Evolutionary conservation across 2,797 vertebrate species (phyloP), one percentile per base, ranked within the genome.

Genomic region (Numenius phaeopus): DNA sequence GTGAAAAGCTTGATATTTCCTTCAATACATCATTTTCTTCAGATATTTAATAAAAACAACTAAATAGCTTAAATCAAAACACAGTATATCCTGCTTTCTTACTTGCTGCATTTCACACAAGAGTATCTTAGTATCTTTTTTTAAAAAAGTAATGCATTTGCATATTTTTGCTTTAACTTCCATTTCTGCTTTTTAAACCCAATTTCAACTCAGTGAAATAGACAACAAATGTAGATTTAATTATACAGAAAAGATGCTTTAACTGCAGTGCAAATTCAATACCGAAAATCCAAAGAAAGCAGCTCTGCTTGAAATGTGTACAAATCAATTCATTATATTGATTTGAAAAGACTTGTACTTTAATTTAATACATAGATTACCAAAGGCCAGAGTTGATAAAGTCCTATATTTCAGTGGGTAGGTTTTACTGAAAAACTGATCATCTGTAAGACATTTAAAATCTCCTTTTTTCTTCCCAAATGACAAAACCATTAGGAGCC

Each of bases 331-430:
- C 44, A 96, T 94, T 95, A 84, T 47, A 97, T 67, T 94, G 91
- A 97, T 97, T 94, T 95, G 34, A 94, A 98, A 92, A 94, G 67
- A 97, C 39, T 15, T 92, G 82, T 95, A 47, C 82, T 97, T 67
- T 96, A 96, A 97, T 97, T 97, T 98, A 96, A 97, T 91, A 90
- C 55, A 93, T 50, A 96, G 83, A 97, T 96, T 96, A 96, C 65
- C 67, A 89, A 70, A 91, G 90, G 61, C 58, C 58, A 96, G 93
- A 95, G 66, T 55, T 96, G 76, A 96, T 90, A 95, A 97, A 96
- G 59, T 91, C 81, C 57, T 87, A 4, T 55, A 92, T 96, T 97
- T 91, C 78, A 77, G 64, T 83, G 47, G 39, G 34, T 87, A 87
- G 64, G 15, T 59, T 96, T 40, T 89, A 57, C 21, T 87, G 62